Base-by-base conservation (phyloP, 1,140 invertebrate species). In the Brachionus sp. region DNA sequence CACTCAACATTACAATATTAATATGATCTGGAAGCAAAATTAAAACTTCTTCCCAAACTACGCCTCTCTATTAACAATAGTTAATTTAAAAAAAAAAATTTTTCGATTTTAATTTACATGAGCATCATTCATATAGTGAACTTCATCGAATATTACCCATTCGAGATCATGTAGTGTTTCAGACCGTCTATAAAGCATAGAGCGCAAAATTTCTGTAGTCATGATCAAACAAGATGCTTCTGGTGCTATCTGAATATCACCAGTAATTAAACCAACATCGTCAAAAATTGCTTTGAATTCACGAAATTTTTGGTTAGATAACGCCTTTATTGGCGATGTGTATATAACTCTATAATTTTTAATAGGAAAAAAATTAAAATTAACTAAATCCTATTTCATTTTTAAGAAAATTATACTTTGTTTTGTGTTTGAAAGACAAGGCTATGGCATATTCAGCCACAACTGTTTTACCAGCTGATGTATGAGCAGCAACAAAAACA, bases 71-170 rank as follows among this genome's bases (percentile, higher is more conserved):
- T n/a, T n/a, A n/a, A n/a, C n/a, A n/a, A n/a, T n/a, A n/a, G n/a
- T n/a, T 86, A 39, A 19, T 13, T 73, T 6, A 42, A 0, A 12
- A 44, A 80, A 84, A 70, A 66, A 39, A n/a, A 9, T 50, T 83
- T 5, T 53, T 12, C 1, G 6, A 64, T 64, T 37, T 4, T 2
- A 10, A 33, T 62, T 42, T 87, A 94, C 93, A 90, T 98, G 96
- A 73, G 93, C 92, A 90, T 99, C 95, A 88, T 98, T 99, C 66
- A 99, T 95, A 86, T 99, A 99, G 89, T 99, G 97, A 29, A 98
- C 96, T 91, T 99, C 98, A 89, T 99, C 98, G 88, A 99, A 99
- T 86, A 99, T 96, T 3, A 99, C 97, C 91, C 95, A 99, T 88
- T 99, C 97, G 64, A 99, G 90, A 90, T 99, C 97, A 78, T 95